Evolutionary conservation across 2,888 invertebrate genomes (phyloP).

Genomic region (Argynnis bischoffii): DNA sequence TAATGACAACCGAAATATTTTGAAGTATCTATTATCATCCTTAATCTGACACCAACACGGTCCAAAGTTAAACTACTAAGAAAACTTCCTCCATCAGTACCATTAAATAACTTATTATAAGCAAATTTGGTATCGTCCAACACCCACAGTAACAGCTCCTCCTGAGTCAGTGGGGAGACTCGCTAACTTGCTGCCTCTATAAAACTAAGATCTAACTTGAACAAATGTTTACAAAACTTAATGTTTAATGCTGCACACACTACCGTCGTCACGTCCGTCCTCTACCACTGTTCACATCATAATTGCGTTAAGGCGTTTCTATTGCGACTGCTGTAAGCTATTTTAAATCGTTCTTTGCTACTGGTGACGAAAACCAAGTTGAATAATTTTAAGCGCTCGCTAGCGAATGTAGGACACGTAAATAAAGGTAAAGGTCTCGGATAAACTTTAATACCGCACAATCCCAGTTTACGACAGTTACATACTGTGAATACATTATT

Average conservation of each 20-base stretch:
- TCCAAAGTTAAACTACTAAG: no score
- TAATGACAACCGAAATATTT: no score
- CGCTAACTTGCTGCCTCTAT: not conserved
- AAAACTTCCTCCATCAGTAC: no score
- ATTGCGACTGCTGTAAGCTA: not conserved
- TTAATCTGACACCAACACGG: no score
- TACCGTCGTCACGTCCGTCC: not conserved
- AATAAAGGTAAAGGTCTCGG: not conserved
- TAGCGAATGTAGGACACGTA: not conserved
- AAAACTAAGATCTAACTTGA: constrained; percentile 5
- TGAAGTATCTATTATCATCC: no score
- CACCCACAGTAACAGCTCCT: not conserved
- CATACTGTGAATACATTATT: constrained; percentile 20
- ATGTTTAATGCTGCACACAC: constrained; percentile 10
- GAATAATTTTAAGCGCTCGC: not conserved
- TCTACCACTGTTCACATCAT: not conserved
- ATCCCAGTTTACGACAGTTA: constrained; percentile 19
- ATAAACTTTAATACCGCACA: constrained; percentile 15
- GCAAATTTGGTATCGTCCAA: not conserved
- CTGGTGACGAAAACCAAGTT: no score
- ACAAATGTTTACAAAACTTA: constrained; percentile 1
- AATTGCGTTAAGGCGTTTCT: not conserved
- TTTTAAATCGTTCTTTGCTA: no score
- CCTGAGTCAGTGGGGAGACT: not conserved
- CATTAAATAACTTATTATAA: no score